These are phyloP conservation scores for Podotricha telesiphe DNA, from an alignment of 2,888 invertebrate species.

Conservation along the genomic window DNA sequence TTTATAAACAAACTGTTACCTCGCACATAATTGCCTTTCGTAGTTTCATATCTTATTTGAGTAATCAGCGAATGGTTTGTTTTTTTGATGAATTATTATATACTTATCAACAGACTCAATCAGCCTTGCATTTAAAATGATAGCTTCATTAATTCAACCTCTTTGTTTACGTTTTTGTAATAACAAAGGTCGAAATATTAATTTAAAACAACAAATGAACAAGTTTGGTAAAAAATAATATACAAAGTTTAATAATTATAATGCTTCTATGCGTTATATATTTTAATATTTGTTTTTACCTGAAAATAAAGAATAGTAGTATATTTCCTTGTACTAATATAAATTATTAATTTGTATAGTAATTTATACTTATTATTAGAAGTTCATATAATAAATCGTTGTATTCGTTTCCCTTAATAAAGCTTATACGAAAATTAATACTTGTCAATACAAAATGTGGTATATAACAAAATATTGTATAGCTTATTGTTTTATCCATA, in stretches of 20 bases:
- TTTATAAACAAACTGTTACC: background rate
- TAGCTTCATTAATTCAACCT: slow-evolving; percentile 26
- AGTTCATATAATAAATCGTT: no score
- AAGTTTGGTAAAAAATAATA: background rate
- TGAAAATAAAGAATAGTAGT: no score
- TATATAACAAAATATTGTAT: no score
- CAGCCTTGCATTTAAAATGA: slow-evolving; percentile 34
- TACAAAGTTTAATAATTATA: background rate
- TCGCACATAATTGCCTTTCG: slow-evolving; percentile 17
- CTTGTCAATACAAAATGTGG: no score
- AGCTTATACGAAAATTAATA: no score
- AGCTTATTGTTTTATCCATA: no score
- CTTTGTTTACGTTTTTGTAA: slow-evolving; percentile 11
- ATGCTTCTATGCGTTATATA: background rate
- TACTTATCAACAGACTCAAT: slow-evolving; percentile 25
- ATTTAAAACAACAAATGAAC: slow-evolving; percentile 12
- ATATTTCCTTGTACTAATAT: background rate
- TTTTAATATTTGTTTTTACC: slow-evolving; percentile 1
- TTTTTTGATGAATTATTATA: slow-evolving; percentile 21
- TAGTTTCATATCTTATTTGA: slow-evolving; percentile 19
- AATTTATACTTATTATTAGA: no score
- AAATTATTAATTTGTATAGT: no score
- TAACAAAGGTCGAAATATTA: slow-evolving; percentile 11
- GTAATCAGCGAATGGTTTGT: slow-evolving; percentile 9
- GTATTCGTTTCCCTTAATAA: no score